A percentile compares a stretch with the other conserved stretches of the same genome.
phyloP scores from a whole-genome alignment of 2,888 invertebrate species.

The Cerastoderma edule region DNA sequence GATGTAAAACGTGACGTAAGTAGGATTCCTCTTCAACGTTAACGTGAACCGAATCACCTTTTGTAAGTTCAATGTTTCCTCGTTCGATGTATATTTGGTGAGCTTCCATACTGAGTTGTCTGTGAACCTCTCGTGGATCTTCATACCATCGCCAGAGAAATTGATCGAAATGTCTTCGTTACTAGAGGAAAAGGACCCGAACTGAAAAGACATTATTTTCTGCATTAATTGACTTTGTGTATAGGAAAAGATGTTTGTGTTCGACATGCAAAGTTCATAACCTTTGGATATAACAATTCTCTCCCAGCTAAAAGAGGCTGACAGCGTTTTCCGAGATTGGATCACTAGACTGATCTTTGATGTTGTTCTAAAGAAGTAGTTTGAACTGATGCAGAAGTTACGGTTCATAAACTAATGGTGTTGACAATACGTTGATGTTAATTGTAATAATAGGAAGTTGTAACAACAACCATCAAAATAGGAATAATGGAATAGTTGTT shows the following conservation, averaged over 20 bases:
- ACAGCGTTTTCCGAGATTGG: too few species aligned
- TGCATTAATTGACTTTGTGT: background rate
- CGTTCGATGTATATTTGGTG: slow-evolving; percentile 10
- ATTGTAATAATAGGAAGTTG: too few species aligned
- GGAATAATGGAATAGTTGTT: too few species aligned
- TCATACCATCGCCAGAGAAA: slow-evolving; percentile 37
- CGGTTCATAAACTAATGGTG: too few species aligned
- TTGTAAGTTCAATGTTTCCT: slow-evolving; percentile 21
- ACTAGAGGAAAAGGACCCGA: slow-evolving; percentile 47
- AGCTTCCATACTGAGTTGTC: slow-evolving; percentile 51
- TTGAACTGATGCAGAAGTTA: too few species aligned
- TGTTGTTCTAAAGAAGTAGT: too few species aligned
- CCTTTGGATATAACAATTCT: too few species aligned
- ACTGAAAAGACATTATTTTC: slow-evolving; percentile 28
- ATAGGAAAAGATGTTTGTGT: background rate
- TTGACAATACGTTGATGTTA: too few species aligned
- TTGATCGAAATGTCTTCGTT: slow-evolving; percentile 27
- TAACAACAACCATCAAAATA: too few species aligned
- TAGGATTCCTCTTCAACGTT: slow-evolving; percentile 37
- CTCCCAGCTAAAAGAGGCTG: too few species aligned
- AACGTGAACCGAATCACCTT: slow-evolving; percentile 38
- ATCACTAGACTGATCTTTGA: too few species aligned
- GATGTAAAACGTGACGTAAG: slow-evolving; percentile 45
- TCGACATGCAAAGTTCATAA: background rate
- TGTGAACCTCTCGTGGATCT: slow-evolving; percentile 39